Base-by-base conservation (phyloP, 2,797 vertebrate genomes). In the Clarias pachynema region DNA sequence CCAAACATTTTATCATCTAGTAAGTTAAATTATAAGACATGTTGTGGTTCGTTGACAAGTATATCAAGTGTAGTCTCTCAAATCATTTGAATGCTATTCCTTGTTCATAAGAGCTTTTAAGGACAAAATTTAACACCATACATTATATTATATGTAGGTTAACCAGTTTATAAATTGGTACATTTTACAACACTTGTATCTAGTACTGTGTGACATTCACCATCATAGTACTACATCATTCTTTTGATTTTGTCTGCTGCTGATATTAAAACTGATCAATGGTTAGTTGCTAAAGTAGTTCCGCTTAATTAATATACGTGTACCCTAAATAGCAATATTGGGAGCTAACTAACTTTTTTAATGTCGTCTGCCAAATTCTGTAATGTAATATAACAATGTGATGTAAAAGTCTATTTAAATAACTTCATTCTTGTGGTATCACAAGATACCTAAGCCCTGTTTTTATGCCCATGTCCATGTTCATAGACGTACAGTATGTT, bases 1-100 rank as follows among this genome's bases (percentile, higher is more conserved):
- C 73, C 53, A 83, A 85, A 70, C 66, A 75, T 84, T 81, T 86
- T 77, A 87, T 87, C 82, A 85, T 74, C 85, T 24, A 24, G 56
- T 4, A 1, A 57, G 60, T 26, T 82, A 86, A 84, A 49, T n/a
- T 75, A 14, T n/a, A 57, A 66, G 68, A 29, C 57, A 62, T 85
- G 68, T 26, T 73, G 56, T 44, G 69, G 72, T 68, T 16, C 37
- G 22, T 26, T 84, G 75, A 62, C n/a, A 60, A 37, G 34, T 79
- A 70, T 60, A 70, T 79, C 26, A 79, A 79, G 56, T 57, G n/a
- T 40, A 18, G 15, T 26, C 68, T 59, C 34, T 78, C 53, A 60
- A 62, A 79, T 16, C 12, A 79, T 6, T 40, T 62, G 12, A 63
- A 63, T n/a, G 31, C 2, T 34, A 7, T 37, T 77, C 53, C 18